Percentiles rank a stretch among this genome's conserved stretches.
Conservation (phyloP, 2,113 vertebrate species). For the Seriola aureovittata region DNA sequence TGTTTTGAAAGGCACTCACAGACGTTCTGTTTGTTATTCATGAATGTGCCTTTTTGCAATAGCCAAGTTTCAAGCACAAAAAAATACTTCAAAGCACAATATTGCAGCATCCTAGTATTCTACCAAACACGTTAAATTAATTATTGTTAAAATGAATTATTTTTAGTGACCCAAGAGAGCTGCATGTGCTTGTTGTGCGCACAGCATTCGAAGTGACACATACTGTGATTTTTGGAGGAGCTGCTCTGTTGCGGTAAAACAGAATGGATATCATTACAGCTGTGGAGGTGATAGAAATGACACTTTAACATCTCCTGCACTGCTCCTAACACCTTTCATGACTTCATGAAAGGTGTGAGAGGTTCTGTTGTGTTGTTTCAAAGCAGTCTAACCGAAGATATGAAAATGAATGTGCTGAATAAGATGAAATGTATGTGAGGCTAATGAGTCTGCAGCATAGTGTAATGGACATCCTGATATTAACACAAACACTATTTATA, state of each 20-base stretch:
- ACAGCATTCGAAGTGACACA: neutral
- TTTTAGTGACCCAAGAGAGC: neutral
- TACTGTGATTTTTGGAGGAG: neutral
- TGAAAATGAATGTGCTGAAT: neutral
- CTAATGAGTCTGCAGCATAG: constrained; percentile 1
- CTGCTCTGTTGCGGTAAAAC: constrained; percentile 32
- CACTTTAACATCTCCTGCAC: constrained; percentile 11
- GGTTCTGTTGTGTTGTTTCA: neutral
- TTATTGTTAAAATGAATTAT: neutral
- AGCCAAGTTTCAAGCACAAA: neutral
- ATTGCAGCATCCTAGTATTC: neutral
- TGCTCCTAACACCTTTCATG: constrained; percentile 13
- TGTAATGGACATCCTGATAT: neutral
- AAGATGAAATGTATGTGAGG: neutral
- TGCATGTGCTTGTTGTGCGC: neutral
- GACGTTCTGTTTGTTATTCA: neutral
- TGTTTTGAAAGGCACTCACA: neutral
- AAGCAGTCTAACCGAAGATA: neutral
- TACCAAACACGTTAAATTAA: neutral
- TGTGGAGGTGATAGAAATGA: constrained; percentile 24
- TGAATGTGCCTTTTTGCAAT: neutral
- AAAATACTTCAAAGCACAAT: neutral
- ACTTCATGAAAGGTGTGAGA: constrained; percentile 5
- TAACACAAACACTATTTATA: neutral
- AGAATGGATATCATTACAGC: constrained; percentile 36